Evolutionary conservation across 1,140 invertebrate genomes (phyloP).

Genomic region (Argopecten irradians): DNA sequence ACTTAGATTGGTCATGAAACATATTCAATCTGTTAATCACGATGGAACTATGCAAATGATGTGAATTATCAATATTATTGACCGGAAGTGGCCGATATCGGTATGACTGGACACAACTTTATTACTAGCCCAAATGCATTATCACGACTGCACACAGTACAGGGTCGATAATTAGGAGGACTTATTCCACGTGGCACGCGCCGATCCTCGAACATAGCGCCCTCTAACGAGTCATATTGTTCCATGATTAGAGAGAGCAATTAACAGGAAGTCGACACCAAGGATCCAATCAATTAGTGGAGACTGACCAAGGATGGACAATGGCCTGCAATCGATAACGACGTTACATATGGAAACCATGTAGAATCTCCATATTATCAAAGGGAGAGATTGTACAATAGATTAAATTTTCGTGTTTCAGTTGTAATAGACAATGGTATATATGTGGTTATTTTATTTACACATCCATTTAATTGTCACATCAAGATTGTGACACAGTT

Average conservation of each 20-base stretch:
- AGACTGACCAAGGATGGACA: not conserved
- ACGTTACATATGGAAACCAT: too few relatives aligned
- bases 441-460: too few relatives aligned
- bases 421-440: too few relatives aligned
- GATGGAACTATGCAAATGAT: not conserved
- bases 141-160: not conserved
- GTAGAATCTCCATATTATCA: too few relatives aligned
- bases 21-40: not conserved
- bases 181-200: not conserved
- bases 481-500: too few relatives aligned
- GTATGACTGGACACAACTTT: not conserved
- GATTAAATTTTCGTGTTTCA: too few relatives aligned
- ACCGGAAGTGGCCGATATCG: not conserved
- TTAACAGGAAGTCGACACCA: not conserved
- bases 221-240: not conserved
- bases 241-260: not conserved
- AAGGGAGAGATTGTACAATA: too few relatives aligned
- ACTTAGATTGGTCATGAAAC: not conserved
- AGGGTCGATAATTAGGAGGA: not conserved
- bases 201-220: constrained; percentile 3
- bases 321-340: not conserved
- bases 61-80: constrained; percentile 19
- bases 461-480: too few relatives aligned
- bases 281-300: not conserved
- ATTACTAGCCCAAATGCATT: not conserved